Percentiles rank a stretch among this genome's conserved stretches.
phyloP scores from a whole-genome alignment of 1,140 invertebrate species.

The Saccostrea cuccullata region DNA sequence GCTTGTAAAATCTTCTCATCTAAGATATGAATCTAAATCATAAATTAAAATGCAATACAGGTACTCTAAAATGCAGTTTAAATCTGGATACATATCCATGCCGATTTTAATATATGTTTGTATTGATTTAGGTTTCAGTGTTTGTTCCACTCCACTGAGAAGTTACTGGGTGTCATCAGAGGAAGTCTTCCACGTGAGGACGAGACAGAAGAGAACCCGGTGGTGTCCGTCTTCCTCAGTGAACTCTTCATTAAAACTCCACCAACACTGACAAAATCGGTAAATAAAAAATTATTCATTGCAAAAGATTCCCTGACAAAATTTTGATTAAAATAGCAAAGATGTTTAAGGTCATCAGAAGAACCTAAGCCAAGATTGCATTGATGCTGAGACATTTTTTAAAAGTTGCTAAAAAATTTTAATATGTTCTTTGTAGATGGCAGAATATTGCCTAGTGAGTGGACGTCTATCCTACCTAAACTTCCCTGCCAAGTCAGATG shows the following conservation, averaged over 20 bases:
- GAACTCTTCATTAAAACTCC: slow-evolving; percentile 32
- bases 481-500: background rate
- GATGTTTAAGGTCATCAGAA: no score
- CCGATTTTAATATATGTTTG: no score
- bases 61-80: no score
- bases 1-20: no score
- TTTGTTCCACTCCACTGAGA: slow-evolving; percentile 32
- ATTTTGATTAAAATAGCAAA: no score
- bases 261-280: slow-evolving; percentile 23
- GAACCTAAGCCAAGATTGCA: no score
- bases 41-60: no score
- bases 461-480: slow-evolving; percentile 22
- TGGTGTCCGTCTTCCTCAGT: slow-evolving; percentile 37
- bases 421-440: slow-evolving; percentile 1
- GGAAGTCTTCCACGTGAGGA: slow-evolving; percentile 39
- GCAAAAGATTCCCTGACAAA: background rate
- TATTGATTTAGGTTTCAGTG: background rate
- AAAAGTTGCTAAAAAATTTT: background rate
- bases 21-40: no score
- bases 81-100: no score
- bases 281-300: slow-evolving; percentile 13
- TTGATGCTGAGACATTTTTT: background rate
- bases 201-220: slow-evolving; percentile 41
- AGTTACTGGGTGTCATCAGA: slow-evolving; percentile 43
- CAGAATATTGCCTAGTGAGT: slow-evolving; percentile 35